A percentile compares a stretch with the other conserved stretches of the same genome.
phyloP scores from a whole-genome alignment of 2,797 vertebrate species.

The Sebastes steindachneri region DNA sequence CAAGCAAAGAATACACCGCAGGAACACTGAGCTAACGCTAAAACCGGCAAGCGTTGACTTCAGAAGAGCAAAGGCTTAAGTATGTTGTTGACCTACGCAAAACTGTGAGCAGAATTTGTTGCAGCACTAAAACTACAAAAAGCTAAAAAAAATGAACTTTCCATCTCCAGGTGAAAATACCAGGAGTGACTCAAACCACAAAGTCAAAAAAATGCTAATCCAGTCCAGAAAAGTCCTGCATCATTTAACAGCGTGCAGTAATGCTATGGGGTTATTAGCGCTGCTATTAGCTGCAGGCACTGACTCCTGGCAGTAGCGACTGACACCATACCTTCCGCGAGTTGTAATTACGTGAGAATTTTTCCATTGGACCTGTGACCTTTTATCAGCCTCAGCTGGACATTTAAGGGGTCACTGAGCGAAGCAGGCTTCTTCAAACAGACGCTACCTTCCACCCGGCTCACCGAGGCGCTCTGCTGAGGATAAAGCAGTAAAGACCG shows the following conservation, averaged over 20 bases:
- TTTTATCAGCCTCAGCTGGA: slow-evolving; percentile 70
- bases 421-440: slow-evolving; percentile 36
- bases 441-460: slow-evolving; percentile 3
- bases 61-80: not conserved
- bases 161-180: not conserved
- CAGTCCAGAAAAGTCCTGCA: slow-evolving; percentile 33
- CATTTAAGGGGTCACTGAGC: slow-evolving; percentile 62
- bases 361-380: slow-evolving; percentile 78
- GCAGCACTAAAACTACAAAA: not conserved
- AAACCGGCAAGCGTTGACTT: slow-evolving; percentile 9
- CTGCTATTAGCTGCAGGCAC: slow-evolving; percentile 56
- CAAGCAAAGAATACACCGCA: slow-evolving; percentile 44
- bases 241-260: slow-evolving; percentile 55
- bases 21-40: slow-evolving; percentile 40
- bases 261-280: slow-evolving; percentile 59
- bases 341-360: slow-evolving; percentile 76
- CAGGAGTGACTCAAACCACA: not conserved
- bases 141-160: slow-evolving; percentile 8
- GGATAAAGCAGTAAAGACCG: slow-evolving; percentile 11
- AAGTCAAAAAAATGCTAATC: slow-evolving; percentile 7
- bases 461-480: slow-evolving; percentile 31
- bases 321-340: slow-evolving; percentile 72
- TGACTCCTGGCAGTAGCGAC: slow-evolving; percentile 61
- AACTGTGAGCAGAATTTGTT: not conserved
- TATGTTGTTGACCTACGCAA: not conserved